Conservation (phyloP, 2,797 vertebrate genomes). For the Cryptoblepharus egeriae region DNA sequence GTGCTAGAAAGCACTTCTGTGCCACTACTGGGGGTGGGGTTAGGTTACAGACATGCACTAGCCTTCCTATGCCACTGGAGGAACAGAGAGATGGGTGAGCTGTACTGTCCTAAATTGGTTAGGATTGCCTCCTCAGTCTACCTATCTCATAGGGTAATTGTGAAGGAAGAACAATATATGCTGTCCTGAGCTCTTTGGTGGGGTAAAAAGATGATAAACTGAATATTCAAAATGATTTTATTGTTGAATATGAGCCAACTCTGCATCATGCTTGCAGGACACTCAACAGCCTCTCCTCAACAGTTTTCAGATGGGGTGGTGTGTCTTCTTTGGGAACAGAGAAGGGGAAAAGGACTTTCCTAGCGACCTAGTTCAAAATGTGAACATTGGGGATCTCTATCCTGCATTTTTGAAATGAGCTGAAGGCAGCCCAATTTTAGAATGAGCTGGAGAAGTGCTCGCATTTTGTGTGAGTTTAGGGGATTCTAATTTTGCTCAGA, state of each 20-base stretch:
- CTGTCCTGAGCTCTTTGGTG: too few species aligned
- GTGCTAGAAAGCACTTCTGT: too few species aligned
- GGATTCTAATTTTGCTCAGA: neutral
- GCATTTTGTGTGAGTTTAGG: neutral
- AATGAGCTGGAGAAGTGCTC: neutral
- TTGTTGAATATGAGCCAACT: neutral
- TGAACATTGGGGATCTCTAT: neutral
- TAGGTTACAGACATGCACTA: too few species aligned
- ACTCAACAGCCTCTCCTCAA: too few species aligned
- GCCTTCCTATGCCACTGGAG: too few species aligned
- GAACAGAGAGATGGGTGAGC: too few species aligned
- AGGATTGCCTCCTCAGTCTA: too few species aligned
- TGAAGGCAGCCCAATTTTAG: neutral
- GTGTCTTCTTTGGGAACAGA: neutral
- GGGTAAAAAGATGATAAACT: too few species aligned
- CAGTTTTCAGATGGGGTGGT: neutral
- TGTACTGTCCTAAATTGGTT: too few species aligned
- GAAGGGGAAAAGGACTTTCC: neutral
- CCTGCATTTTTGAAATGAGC: neutral
- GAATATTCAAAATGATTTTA: neutral
- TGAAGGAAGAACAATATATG: too few species aligned
- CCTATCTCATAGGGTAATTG: too few species aligned
- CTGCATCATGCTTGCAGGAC: neutral
- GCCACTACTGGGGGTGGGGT: too few species aligned
- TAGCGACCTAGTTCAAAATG: neutral